Evolutionary conservation across 2,113 vertebrate species (phyloP), one percentile per base, ranked within the genome.

Genomic region (Chaenogobius annularis): DNA sequence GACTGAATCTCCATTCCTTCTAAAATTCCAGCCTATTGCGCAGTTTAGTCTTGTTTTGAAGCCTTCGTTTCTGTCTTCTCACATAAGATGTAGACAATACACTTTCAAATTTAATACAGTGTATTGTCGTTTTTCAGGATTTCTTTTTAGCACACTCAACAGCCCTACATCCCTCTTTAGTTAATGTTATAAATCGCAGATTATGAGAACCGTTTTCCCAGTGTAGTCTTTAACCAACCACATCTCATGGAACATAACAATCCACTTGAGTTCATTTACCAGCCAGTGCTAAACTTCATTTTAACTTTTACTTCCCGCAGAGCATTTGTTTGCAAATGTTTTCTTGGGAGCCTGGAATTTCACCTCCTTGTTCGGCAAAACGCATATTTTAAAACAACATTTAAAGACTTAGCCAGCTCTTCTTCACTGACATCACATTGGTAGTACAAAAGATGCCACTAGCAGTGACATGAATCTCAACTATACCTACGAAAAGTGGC

Each of bases 381-480:
- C 6, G 3, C 58, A 61, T 9, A 17, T 61, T 26, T 61, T 0
- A 61, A 35, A 35, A 11, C 4, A 12, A 5, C 61, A 47, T 8
- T n/a, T 14, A 61, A 26, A 31, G 14, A 1, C 23, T 17, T 61
- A 26, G 23, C 11, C 3, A 43, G 12, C 17, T 35, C 26, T 13
- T 40, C 62, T 52, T 19, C 22, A 20, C 37, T 5, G 3, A 40
- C 26, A 17, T 56, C 22, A 13, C 26, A 68, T 47, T 23, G 37
- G 40, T 54, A 37, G 55, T 11, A 23, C 9, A 74, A 55, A 80
- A 76, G 11, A 73, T 65, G n/a, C 7, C 19, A 17, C 59, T 37
- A 19, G 43, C 7, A 35, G 43, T 54, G 44, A 55, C 52, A 69
- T 59, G 17, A 66, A 73, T 67, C 13, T 50, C n/a, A 68, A 72